These are phyloP conservation scores for Macrobrachium nipponense DNA, from an alignment of 1,140 invertebrate species.

Conservation along the genomic window DNA sequence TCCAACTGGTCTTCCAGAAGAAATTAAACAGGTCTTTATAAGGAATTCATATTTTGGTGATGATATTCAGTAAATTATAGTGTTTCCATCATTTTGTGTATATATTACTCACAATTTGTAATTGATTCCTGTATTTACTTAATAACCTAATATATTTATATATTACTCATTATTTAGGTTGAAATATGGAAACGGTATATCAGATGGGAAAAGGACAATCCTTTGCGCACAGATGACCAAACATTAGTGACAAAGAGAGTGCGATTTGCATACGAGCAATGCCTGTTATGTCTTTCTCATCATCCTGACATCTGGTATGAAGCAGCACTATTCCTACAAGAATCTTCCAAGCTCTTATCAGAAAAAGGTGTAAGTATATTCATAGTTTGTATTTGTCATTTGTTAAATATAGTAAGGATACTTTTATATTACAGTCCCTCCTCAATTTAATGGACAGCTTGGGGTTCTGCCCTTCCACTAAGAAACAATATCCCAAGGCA, in stretches of 20 bases:
- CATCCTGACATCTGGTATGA: constrained; percentile 99
- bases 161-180: constrained; percentile 77
- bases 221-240: constrained; percentile 94
- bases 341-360: constrained; percentile 89
- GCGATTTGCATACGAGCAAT: constrained; percentile 99
- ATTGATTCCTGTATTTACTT: neutral
- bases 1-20: constrained; percentile 89
- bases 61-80: too few species aligned
- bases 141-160: too few species aligned
- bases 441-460: too few species aligned
- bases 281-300: constrained; percentile 94
- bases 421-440: too few species aligned
- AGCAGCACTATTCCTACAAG: constrained; percentile 94
- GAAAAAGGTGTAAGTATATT: constrained; percentile 86
- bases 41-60: neutral
- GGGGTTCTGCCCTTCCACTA: too few species aligned
- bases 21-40: constrained; percentile 85
- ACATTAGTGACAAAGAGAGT: constrained; percentile 91
- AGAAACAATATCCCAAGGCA: too few species aligned
- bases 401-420: neutral
- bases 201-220: constrained; percentile 96
- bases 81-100: too few species aligned
- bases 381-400: constrained; percentile 11
- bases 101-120: neutral
- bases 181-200: constrained; percentile 99